Base-by-base conservation (phyloP, 2,888 invertebrate species). In the Thymelicus sylvestris region DNA sequence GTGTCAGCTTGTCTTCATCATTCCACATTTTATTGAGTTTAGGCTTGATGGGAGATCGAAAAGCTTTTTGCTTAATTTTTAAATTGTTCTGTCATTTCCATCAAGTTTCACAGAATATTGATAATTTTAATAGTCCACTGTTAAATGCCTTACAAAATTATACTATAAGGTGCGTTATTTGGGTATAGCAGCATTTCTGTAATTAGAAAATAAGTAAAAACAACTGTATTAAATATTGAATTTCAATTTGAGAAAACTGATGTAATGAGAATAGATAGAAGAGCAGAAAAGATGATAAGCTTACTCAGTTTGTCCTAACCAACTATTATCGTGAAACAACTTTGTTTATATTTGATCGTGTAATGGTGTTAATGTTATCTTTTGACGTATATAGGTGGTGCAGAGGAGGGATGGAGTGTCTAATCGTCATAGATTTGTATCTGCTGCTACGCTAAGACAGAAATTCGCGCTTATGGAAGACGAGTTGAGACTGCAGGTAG, bases 391-490 rank as follows among this genome's bases (percentile, higher is more conserved):
- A 38, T 85, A 93, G 93, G 92, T 93, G 81, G 93, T 93, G 73
- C 93, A 93, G 75, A 91, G 88, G 74, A 91, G 86, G 76, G 92
- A 92, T 48, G 88, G 86, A 0, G 76, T 84, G 2, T 72, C 80
- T 5, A 87, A 90, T 12, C 83, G 89, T 2, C 92, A 92, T 76
- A 71, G 71, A 61, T 50, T 71, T 52, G 90, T 93, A 7, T 89
- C 93, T 0, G 87, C 93, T 0, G 90, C 93, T 0, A 90, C 93
- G 0, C 74, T 94, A 67, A 84, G 94, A 39, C 94, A 94, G 75
- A 94, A 94, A 79, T 94, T 93, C 74, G 94, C 94, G 1, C 89
- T 94, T 65, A 77, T 94, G 80, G 94, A 94, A 74, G 94, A 94
- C 66, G 94, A 94, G 74, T 75, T 94, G 41, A 82, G 93, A 71